phyloP scores from a whole-genome alignment of 2,888 invertebrate genomes.

The Belgica antarctica region DNA sequence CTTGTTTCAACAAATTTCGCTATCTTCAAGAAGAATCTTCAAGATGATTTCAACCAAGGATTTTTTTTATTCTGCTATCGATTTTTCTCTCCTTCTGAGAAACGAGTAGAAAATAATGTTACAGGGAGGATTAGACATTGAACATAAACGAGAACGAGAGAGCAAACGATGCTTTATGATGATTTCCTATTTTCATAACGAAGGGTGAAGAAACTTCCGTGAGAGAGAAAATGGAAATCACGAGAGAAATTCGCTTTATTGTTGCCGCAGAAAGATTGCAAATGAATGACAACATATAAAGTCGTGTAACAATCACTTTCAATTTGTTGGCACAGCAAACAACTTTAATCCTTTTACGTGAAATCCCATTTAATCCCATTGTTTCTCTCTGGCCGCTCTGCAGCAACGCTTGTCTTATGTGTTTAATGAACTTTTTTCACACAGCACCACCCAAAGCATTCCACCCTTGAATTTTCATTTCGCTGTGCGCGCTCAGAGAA shows the following conservation, averaged over 20 bases:
- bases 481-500: neutral
- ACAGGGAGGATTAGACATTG: neutral
- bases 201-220: neutral
- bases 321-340: neutral
- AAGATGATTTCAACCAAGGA: neutral
- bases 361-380: neutral
- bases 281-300: neutral
- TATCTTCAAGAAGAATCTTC: neutral
- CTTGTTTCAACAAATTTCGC: too few species aligned
- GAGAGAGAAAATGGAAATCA: too few species aligned
- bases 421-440: slow-evolving; percentile 37
- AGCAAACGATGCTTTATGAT: neutral
- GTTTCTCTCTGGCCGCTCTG: neutral
- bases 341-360: slow-evolving; percentile 18
- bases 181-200: neutral
- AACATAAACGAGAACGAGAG: neutral
- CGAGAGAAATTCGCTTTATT: too few species aligned
- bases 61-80: neutral
- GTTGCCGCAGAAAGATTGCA: too few species aligned
- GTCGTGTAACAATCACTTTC: neutral
- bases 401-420: neutral
- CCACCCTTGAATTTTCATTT: neutral
- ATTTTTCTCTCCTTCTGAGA: slow-evolving; percentile 6
- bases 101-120: neutral
- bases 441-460: neutral